These are phyloP conservation scores for Brenthis daphne DNA, from an alignment of 2,888 invertebrate species.

Conservation along the genomic window DNA sequence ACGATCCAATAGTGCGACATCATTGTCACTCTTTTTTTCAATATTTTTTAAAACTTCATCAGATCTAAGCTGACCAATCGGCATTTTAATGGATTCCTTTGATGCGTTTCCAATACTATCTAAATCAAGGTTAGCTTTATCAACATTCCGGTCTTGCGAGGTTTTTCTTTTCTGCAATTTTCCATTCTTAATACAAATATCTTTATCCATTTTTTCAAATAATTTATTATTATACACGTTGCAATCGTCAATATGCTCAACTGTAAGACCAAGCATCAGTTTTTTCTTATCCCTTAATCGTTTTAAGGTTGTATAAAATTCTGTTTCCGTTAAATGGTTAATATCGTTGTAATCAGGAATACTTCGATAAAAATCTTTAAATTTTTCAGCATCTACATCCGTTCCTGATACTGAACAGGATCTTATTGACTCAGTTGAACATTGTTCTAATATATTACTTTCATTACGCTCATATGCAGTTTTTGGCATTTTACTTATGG, in stretches of 20 bases:
- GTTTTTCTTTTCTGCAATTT: conserved; percentile 21
- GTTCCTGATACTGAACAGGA: conserved; percentile 56
- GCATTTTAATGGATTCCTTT: conserved; percentile 50
- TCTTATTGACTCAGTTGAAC: conserved; percentile 65
- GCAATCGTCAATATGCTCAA: conserved; percentile 60
- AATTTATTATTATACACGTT: conserved; percentile 38
- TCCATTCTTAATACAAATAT: conserved; percentile 36
- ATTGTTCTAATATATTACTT: conserved; percentile 60
- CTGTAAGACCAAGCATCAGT: conserved; percentile 66
- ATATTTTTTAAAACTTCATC: conserved; percentile 25
- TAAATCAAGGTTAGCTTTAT: conserved; percentile 25
- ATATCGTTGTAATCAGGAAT: conserved; percentile 91
- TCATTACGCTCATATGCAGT: conserved; percentile 85
- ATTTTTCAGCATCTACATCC: conserved; percentile 79
- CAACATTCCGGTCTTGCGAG: conserved; percentile 8
- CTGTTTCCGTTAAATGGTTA: conserved; percentile 87
- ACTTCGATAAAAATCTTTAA: conserved; percentile 88
- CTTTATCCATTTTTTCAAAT: conserved; percentile 40
- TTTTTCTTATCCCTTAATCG: conserved; percentile 85
- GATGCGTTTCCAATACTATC: conserved; percentile 35
- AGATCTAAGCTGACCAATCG: conserved; percentile 44
- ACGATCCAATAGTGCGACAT: conserved; percentile 44
- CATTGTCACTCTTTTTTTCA: conserved; percentile 40
- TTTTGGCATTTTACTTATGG: conserved; percentile 86
- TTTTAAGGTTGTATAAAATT: conserved; percentile 88